Base-by-base conservation (phyloP, 2,888 invertebrate genomes). In the Nineta flava region DNA sequence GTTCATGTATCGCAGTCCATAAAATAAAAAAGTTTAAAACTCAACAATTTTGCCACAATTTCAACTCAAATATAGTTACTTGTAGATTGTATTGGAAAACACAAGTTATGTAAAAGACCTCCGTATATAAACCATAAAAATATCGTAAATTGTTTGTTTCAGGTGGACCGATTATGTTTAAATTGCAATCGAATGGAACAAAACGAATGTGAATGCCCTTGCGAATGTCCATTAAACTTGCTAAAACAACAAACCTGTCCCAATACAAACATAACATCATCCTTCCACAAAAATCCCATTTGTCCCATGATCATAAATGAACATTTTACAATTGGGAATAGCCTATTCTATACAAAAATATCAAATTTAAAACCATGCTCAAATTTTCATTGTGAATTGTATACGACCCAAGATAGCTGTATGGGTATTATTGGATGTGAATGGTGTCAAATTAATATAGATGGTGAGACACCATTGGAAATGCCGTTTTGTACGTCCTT, bases 181-280 rank as follows among this genome's bases (percentile, higher is more conserved):
- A 93, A 93, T 63, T 94, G 94, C 63, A 84, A 90, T 63, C 78
- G 92, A 46, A 91, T 93, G 87, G 94, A 93, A 63, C 91, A 90
- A 67, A 85, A 81, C 3, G 92, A 93, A 62, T 94, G 94, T 59
- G 94, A 94, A 65, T 94, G 94, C 61, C 94, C 94, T 0, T 94
- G 94, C 63, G 92, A 94, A 65, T 94, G 94, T 61, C 83, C 74
- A 2, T 55, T 68, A 50, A 60, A 61, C 54, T 54, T 61, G 26
- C 60, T 60, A 38, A 51, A 51, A 32, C 26, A 26, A 26, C 44
- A 35, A 15, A 58, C 57, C n/a, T 62, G 62, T 49, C 58, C 59
- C 41, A 62, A 62, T 53, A 59, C 58, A 31, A 57, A 61, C 49
- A 61, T 58, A 49, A 61, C 59, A 40, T 55, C 56, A 19, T 57